Evolutionary conservation across 2,113 vertebrate genomes (phyloP).

Genomic region (Empidonax traillii): DNA sequence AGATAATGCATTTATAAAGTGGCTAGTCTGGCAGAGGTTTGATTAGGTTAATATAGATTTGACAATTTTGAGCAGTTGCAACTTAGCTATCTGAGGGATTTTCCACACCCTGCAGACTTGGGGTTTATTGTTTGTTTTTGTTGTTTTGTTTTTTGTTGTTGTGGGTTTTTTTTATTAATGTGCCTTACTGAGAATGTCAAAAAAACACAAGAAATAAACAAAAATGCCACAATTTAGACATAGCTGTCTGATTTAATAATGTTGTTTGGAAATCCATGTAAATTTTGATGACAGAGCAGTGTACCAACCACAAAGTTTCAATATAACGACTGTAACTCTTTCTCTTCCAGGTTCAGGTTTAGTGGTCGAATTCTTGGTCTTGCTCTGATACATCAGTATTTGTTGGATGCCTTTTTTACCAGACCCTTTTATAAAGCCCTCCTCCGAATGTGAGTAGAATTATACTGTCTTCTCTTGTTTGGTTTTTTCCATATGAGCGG

Average conservation of each 20-base stretch:
- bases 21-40: neutral
- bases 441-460: slow-evolving; percentile 90
- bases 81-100: neutral
- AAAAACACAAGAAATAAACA: neutral
- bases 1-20: neutral
- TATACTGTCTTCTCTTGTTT: neutral
- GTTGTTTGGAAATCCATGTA: neutral
- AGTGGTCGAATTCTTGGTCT: slow-evolving; percentile 97
- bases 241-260: slow-evolving; percentile 21
- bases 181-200: neutral
- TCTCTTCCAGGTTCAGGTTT: slow-evolving; percentile 90
- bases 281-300: slow-evolving; percentile 8
- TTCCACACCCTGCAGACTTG: neutral
- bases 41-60: neutral
- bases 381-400: slow-evolving; percentile 96
- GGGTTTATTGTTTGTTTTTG: neutral
- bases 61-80: neutral
- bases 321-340: neutral
- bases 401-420: slow-evolving; percentile 98
- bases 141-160: neutral
- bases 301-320: neutral
- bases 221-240: neutral
- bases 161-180: neutral
- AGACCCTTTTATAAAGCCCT: slow-evolving; percentile 98
- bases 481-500: neutral